Conservation (phyloP, 2,797 vertebrate genomes). For the Cheirogaleus major region DNA sequence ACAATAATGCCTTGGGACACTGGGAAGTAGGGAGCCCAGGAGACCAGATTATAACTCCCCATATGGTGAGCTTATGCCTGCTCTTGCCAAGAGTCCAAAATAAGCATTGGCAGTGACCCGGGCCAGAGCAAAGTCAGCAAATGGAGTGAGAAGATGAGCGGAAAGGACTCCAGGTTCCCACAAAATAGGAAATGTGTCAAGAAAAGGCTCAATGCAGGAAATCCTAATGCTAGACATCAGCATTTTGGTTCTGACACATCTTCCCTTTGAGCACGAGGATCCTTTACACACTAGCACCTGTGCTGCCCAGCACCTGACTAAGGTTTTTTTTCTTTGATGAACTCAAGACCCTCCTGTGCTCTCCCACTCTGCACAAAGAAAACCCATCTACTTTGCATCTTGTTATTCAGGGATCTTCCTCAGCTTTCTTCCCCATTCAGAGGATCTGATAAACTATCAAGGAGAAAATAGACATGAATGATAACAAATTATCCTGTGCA, state of each 20-base stretch:
- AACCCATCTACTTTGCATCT: neutral
- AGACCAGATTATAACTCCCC: neutral
- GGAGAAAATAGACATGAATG: neutral
- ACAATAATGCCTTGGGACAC: neutral
- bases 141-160: neutral
- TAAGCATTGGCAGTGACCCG: neutral
- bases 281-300: accelerated
- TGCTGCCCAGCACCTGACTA: neutral
- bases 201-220: neutral
- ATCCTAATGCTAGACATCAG: too few relatives aligned
- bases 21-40: neutral
- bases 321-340: neutral
- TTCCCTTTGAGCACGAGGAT: neutral
- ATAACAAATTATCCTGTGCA: neutral
- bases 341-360: neutral
- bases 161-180: neutral
- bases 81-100: neutral
- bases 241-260: neutral
- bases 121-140: neutral
- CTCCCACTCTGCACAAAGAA: neutral
- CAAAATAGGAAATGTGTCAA: neutral
- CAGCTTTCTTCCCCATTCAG: neutral
- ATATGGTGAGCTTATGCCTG: neutral
- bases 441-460: neutral
- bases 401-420: neutral